Conservation (phyloP, 2,888 invertebrate species). For the Mesorhabditis spiculigera region DNA sequence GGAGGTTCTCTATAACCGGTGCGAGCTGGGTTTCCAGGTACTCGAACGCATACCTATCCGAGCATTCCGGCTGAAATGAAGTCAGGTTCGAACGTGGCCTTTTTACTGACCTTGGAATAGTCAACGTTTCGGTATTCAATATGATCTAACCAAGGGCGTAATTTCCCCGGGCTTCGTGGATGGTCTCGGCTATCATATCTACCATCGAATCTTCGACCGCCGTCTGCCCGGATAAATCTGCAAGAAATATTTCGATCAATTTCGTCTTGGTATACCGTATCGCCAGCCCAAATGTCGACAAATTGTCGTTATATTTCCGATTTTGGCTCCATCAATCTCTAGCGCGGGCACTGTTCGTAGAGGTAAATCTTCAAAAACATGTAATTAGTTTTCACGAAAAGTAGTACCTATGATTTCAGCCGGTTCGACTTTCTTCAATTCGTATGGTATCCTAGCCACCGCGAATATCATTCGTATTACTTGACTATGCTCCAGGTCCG, state of each 20-base stretch:
- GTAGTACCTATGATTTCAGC: slow-evolving; percentile 29
- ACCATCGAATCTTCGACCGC: slow-evolving; percentile 36
- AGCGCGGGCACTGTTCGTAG: slow-evolving; percentile 36
- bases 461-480: slow-evolving; percentile 40
- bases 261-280: slow-evolving; percentile 25
- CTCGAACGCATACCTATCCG: slow-evolving; percentile 5
- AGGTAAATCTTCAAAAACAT: slow-evolving; percentile 28
- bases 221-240: slow-evolving; percentile 38
- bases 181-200: slow-evolving; percentile 36
- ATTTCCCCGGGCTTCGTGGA: slow-evolving; percentile 27
- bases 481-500: not conserved
- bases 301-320: slow-evolving; percentile 35
- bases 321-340: slow-evolving; percentile 33
- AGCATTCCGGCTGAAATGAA: slow-evolving; percentile 27
- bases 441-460: slow-evolving; percentile 29
- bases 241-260: not conserved
- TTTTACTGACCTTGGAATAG: slow-evolving; percentile 28
- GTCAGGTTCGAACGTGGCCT: not conserved
- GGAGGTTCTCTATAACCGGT: slow-evolving; percentile 9
- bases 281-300: slow-evolving; percentile 43
- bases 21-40: slow-evolving; percentile 5
- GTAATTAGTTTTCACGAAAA: too few relatives aligned
- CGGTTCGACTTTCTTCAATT: slow-evolving; percentile 28
- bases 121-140: slow-evolving; percentile 33
- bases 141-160: slow-evolving; percentile 38